A percentile compares a stretch with the other conserved stretches of the same genome.
phyloP scores from a whole-genome alignment of 2,888 invertebrate genomes.

The Lagria hirta region DNA sequence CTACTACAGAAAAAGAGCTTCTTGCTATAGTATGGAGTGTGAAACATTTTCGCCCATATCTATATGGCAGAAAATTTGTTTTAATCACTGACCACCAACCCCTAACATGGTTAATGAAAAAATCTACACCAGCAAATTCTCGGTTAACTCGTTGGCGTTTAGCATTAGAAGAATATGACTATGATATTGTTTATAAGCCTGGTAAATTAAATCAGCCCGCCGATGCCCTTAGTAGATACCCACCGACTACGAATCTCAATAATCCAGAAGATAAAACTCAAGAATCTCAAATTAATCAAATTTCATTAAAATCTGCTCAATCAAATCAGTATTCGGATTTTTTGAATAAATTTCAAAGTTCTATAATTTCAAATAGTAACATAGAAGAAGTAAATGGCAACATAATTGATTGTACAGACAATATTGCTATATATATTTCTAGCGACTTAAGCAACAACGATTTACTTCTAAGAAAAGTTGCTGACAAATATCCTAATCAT shows the following conservation, averaged over 20 bases:
- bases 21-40: conserved; percentile 8
- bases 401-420: not conserved
- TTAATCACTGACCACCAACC: conserved; percentile 11
- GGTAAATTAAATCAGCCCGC: conserved; percentile 2
- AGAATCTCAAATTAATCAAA: too few relatives aligned
- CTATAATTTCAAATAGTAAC: not conserved
- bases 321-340: not conserved
- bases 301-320: too few relatives aligned
- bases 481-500: too few relatives aligned
- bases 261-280: too few relatives aligned
- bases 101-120: conserved; percentile 6
- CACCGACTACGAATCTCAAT: too few relatives aligned
- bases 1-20: conserved; percentile 7
- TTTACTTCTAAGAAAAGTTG: too few relatives aligned
- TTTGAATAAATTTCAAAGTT: not conserved
- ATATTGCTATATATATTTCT: not conserved
- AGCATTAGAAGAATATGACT: conserved; percentile 9
- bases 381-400: not conserved
- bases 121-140: conserved; percentile 1
- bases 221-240: conserved; percentile 6
- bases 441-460: too few relatives aligned
- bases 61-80: conserved; percentile 11
- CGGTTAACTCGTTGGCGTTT: conserved; percentile 4
- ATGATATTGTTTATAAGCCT: conserved; percentile 4
- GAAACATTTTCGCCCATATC: conserved; percentile 10